Percentiles rank a stretch among this genome's conserved stretches.
These are phyloP conservation scores for Potamilus streckersoni DNA, from an alignment of 1,140 invertebrate species.

Conservation along the genomic window DNA sequence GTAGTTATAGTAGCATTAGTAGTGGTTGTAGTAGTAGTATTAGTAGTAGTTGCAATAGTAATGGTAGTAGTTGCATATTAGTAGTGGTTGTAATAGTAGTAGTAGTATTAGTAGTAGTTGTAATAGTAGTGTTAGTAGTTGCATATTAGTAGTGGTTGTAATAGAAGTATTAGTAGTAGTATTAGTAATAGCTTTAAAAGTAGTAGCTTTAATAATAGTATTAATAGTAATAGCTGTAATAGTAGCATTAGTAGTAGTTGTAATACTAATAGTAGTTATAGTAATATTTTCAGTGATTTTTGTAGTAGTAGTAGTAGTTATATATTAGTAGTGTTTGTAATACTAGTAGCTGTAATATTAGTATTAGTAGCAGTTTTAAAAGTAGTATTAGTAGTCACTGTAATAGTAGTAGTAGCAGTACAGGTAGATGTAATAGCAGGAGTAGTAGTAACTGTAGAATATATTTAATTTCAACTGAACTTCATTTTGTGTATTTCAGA, in stretches of 20 bases:
- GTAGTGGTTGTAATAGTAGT: no score
- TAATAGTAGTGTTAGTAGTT: background rate
- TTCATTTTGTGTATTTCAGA: conserved; percentile 62
- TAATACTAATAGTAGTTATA: background rate
- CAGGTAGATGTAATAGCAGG: background rate
- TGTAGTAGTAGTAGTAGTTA: background rate
- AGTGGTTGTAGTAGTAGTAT: no score
- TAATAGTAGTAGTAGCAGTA: background rate
- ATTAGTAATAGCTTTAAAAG: no score
- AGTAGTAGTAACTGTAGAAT: background rate
- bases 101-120: background rate
- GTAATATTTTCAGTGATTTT: background rate
- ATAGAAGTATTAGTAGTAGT: background rate
- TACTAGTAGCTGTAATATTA: background rate
- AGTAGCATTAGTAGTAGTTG: background rate
- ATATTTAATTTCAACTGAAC: conserved; percentile 14
- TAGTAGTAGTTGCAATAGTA: background rate
- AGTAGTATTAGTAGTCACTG: background rate
- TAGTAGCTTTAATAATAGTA: background rate
- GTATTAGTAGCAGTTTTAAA: background rate
- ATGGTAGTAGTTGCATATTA: no score
- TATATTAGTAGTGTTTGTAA: no score
- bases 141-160: no score
- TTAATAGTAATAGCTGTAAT: no score
- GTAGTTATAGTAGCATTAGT: no score